Percentiles rank a stretch among this genome's conserved stretches.
These are phyloP conservation scores for Agrotis puta DNA, from an alignment of 2,888 invertebrate species.

Conservation along the genomic window DNA sequence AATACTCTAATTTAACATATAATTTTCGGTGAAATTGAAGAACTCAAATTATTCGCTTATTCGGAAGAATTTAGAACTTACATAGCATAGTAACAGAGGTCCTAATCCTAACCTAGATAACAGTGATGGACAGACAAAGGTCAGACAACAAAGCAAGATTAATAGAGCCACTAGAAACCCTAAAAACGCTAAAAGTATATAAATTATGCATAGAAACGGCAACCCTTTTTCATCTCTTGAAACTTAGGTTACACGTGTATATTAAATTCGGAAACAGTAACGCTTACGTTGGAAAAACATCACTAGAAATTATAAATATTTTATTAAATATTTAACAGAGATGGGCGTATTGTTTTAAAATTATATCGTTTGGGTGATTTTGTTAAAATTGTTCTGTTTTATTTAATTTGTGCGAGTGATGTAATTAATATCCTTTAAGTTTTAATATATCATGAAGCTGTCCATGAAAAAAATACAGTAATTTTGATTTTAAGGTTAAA, in stretches of 20 bases:
- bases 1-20: no score
- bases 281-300: slow-evolving; percentile 20
- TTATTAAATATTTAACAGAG: slow-evolving; percentile 11
- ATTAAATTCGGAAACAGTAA: slow-evolving; percentile 21
- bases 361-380: background rate
- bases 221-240: slow-evolving; percentile 49
- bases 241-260: slow-evolving; percentile 40
- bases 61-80: slow-evolving; percentile 20
- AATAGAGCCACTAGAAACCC: slow-evolving; percentile 64
- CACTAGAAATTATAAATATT: slow-evolving; percentile 41
- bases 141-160: slow-evolving; percentile 69
- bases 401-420: no score
- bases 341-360: slow-evolving; percentile 24
- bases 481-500: no score
- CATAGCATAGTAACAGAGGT: slow-evolving; percentile 7
- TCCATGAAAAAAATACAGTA: no score
- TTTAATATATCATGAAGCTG: no score
- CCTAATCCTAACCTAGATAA: slow-evolving; percentile 26
- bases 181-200: slow-evolving; percentile 61
- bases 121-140: slow-evolving; percentile 50
- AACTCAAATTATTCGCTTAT: background rate
- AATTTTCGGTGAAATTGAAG: no score
- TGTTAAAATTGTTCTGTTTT: background rate
- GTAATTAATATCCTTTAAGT: no score
- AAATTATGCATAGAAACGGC: slow-evolving; percentile 53